phyloP scores from a whole-genome alignment of 2,888 invertebrate species.

The Caenorhabditis sp. region DNA sequence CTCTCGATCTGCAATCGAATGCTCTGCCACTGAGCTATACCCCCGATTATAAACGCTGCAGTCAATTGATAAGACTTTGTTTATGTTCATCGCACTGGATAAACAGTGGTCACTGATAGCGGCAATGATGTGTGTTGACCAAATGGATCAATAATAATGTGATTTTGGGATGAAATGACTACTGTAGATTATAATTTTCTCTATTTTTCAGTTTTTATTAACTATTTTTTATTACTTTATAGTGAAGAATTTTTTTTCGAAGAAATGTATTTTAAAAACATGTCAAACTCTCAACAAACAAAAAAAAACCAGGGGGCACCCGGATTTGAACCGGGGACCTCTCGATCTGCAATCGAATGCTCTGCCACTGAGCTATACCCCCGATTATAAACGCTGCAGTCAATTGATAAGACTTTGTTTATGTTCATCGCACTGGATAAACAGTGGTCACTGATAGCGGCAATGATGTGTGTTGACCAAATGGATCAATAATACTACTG shows the following conservation, averaged over 20 bases:
- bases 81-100: not conserved
- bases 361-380: slow-evolving; percentile 70
- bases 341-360: slow-evolving; percentile 71
- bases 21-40: slow-evolving; percentile 70
- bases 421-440: not conserved
- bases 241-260: no score
- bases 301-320: slow-evolving; percentile 59
- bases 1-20: slow-evolving; percentile 71
- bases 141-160: not conserved
- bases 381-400: slow-evolving; percentile 10
- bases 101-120: not conserved
- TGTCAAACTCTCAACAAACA: no score
- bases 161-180: no score
- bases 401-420: no score
- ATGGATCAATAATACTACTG: not conserved
- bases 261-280: no score
- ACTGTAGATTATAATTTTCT: no score
- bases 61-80: no score
- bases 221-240: no score
- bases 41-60: slow-evolving; percentile 30
- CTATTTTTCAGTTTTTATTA: no score
- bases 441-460: not conserved
- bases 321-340: slow-evolving; percentile 69
- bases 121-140: not conserved
- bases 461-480: not conserved